phyloP scores from a whole-genome alignment of 1,140 invertebrate genomes.

The Drosophila nikananu region DNA sequence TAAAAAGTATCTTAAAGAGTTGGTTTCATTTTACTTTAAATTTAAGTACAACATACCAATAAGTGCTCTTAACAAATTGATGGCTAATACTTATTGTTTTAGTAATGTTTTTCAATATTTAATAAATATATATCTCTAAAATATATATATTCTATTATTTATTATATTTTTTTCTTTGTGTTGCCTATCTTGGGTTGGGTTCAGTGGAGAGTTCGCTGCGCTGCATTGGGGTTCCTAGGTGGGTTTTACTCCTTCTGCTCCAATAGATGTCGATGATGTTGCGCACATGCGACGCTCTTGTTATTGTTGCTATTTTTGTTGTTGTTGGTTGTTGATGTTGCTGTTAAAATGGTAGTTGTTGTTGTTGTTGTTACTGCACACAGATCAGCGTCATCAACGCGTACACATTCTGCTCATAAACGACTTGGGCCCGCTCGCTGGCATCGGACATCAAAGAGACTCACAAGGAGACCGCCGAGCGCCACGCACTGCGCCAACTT shows the following conservation, averaged over 20 bases:
- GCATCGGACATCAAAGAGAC: conserved; percentile 72
- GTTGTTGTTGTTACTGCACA: conserved; percentile 55
- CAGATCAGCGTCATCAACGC: conserved; percentile 75
- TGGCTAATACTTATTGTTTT: background rate
- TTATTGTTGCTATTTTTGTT: conserved; percentile 27
- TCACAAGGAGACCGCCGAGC: conserved; percentile 59
- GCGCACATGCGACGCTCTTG: conserved; percentile 62
- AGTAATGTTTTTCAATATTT: background rate
- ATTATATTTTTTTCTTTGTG: background rate
- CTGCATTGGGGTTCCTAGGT: conserved; percentile 60
- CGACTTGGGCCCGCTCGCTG: conserved; percentile 55
- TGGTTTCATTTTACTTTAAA: background rate
- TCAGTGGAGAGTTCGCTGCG: conserved; percentile 51
- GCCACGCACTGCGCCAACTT: conserved; percentile 73
- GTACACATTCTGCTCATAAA: conserved; percentile 72
- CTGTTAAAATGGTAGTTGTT: background rate
- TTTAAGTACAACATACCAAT: background rate
- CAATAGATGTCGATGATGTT: conserved; percentile 71
- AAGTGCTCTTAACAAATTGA: background rate
- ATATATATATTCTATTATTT: background rate
- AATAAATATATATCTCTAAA: background rate
- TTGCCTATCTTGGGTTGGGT: conserved; percentile 35
- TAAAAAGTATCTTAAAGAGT: background rate
- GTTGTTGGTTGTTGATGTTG: background rate
- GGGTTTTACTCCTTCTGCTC: conserved; percentile 74